These are phyloP conservation scores for Dynastes tityus DNA, from an alignment of 2,888 invertebrate species.

Conservation along the genomic window DNA sequence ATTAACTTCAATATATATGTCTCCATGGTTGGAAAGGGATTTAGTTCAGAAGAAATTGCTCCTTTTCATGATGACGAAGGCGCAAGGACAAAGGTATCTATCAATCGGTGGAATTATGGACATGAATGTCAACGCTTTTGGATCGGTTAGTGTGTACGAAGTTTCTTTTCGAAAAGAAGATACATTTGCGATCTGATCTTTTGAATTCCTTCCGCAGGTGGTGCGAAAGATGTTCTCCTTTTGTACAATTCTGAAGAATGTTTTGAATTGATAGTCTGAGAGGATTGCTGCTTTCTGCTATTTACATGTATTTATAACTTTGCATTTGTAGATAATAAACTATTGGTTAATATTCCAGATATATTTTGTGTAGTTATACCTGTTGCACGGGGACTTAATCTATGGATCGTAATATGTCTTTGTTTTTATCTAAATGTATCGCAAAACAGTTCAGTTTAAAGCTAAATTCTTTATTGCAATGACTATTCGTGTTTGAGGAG, in stretches of 20 bases:
- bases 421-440: too few relatives aligned
- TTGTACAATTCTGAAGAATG: conserved; percentile 33
- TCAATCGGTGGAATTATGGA: conserved; percentile 45
- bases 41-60: conserved; percentile 21
- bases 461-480: too few relatives aligned
- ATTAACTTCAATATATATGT: conserved; percentile 40
- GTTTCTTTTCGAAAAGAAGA: background rate
- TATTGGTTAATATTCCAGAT: too few relatives aligned
- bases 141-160: conserved; percentile 28
- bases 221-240: conserved; percentile 44
- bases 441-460: too few relatives aligned
- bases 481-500: too few relatives aligned
- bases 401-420: too few relatives aligned
- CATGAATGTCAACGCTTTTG: conserved; percentile 47
- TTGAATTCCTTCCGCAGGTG: conserved; percentile 25
- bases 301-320: too few relatives aligned
- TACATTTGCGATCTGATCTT: background rate
- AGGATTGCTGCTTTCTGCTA: background rate
- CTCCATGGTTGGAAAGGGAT: conserved; percentile 47
- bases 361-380: too few relatives aligned
- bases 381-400: too few relatives aligned
- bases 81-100: conserved; percentile 42
- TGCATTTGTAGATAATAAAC: too few relatives aligned
- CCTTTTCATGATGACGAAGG: conserved; percentile 40
- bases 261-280: conserved; percentile 17